These are phyloP conservation scores for Mamestra configurata DNA, from an alignment of 1,140 invertebrate species.

Conservation along the genomic window DNA sequence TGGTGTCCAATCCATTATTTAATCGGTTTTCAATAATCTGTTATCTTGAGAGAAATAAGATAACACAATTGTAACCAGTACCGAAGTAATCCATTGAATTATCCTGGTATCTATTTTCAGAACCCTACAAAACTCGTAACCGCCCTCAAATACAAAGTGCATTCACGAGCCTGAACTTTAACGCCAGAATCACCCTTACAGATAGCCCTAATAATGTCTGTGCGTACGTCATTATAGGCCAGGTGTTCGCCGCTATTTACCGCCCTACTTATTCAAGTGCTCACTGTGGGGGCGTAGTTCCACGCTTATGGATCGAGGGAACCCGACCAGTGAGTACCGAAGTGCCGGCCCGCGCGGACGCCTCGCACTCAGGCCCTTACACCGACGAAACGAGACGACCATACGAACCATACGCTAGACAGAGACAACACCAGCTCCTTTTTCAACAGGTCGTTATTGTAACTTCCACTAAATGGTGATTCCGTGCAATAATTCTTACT, in stretches of 20 bases:
- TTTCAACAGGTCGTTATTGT: constrained; percentile 87
- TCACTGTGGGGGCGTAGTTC: constrained; percentile 73
- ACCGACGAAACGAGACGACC: constrained; percentile 67
- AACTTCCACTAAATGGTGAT: constrained; percentile 82
- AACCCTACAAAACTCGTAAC: background rate
- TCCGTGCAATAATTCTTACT: constrained; percentile 81
- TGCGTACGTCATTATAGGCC: constrained; percentile 62
- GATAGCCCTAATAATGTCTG: constrained; percentile 57
- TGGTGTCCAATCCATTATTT: too few species aligned
- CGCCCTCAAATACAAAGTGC: background rate
- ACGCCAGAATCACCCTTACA: constrained; percentile 42
- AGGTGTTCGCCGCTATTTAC: constrained; percentile 81
- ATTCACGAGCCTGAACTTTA: constrained; percentile 21
- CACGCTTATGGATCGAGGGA: constrained; percentile 81
- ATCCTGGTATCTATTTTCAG: too few species aligned
- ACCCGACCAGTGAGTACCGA: constrained; percentile 76
- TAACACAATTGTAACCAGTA: too few species aligned
- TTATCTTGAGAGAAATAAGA: too few species aligned
- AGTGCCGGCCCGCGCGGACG: constrained; percentile 78
- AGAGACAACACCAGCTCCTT: constrained; percentile 66
- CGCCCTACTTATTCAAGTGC: constrained; percentile 78
- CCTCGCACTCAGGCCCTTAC: constrained; percentile 60
- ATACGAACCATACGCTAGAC: constrained; percentile 69
- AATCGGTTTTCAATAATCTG: too few species aligned
- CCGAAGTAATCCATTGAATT: too few species aligned